These are phyloP conservation scores for Chroicocephalus ridibundus DNA, from an alignment of 2,113 vertebrate species.

Conservation along the genomic window DNA sequence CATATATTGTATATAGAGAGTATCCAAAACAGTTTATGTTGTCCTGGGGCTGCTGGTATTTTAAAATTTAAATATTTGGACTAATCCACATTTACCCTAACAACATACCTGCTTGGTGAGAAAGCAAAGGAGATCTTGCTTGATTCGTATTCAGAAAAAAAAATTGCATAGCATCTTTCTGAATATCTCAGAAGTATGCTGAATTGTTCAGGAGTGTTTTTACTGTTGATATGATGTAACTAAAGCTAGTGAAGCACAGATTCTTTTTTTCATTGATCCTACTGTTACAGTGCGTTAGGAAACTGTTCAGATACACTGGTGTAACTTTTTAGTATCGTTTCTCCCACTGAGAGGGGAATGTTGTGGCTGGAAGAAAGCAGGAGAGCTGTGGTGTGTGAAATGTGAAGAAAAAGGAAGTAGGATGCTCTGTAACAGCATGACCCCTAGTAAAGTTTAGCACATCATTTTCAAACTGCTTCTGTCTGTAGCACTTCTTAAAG, in stretches of 20 bases:
- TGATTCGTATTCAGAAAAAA: not conserved
- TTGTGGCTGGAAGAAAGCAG: not conserved
- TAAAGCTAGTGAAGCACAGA: not conserved
- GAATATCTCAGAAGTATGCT: not conserved
- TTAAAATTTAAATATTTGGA: not conserved
- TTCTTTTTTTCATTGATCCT: not conserved
- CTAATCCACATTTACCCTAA: not conserved
- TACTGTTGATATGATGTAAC: not conserved
- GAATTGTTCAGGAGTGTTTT: not conserved
- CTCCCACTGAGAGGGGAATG: not conserved
- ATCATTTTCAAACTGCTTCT: not conserved
- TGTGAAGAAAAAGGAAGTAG: not conserved
- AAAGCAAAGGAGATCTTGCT: not conserved
- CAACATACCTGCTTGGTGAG: not conserved
- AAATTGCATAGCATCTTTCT: not conserved
- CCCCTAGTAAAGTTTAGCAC: not conserved
- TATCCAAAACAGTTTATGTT: not conserved
- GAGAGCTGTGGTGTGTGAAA: not conserved
- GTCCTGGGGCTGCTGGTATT: not conserved
- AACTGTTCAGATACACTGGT: not conserved
- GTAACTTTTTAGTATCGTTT: not conserved
- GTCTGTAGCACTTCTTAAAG: not conserved
- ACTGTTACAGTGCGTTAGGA: not conserved
- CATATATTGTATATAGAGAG: rapidly evolving
- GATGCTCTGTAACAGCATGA: not conserved